A percentile compares a stretch with the other conserved stretches of the same genome.
These are phyloP conservation scores for Plodia interpunctella DNA, from an alignment of 1,140 invertebrate genomes.

Conservation along the genomic window DNA sequence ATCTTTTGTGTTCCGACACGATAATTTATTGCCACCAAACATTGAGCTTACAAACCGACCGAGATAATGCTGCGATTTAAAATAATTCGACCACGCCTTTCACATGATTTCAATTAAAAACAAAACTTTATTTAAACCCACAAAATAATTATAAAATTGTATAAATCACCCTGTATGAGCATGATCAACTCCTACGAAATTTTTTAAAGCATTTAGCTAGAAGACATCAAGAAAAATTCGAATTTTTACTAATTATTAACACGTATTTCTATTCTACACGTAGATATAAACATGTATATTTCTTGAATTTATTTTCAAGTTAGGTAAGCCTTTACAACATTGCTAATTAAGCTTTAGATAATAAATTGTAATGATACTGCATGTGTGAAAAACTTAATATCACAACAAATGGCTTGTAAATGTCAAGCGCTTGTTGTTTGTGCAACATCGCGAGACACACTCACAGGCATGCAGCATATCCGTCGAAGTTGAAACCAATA, in stretches of 20 bases:
- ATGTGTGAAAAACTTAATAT: slow-evolving; percentile 4
- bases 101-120: slow-evolving; percentile 8
- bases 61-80: slow-evolving; percentile 49
- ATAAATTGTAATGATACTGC: not conserved
- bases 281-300: too few relatives aligned
- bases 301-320: not conserved
- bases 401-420: not conserved
- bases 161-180: too few relatives aligned
- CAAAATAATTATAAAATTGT: not conserved
- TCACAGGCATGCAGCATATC: not conserved
- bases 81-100: slow-evolving; percentile 37
- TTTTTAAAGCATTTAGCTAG: too few relatives aligned
- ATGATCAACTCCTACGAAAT: too few relatives aligned
- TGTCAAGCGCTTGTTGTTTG: not conserved
- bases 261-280: too few relatives aligned
- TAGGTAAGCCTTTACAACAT: not conserved
- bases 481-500: not conserved
- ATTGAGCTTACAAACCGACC: slow-evolving; percentile 47
- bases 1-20: slow-evolving; percentile 67
- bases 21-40: slow-evolving; percentile 67
- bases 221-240: too few relatives aligned
- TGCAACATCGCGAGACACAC: not conserved
- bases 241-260: too few relatives aligned
- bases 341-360: not conserved
- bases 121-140: not conserved